Percentiles rank a stretch among this genome's conserved stretches.
These are phyloP conservation scores for Aix galericulata DNA, from an alignment of 2,113 vertebrate genomes.

Conservation along the genomic window DNA sequence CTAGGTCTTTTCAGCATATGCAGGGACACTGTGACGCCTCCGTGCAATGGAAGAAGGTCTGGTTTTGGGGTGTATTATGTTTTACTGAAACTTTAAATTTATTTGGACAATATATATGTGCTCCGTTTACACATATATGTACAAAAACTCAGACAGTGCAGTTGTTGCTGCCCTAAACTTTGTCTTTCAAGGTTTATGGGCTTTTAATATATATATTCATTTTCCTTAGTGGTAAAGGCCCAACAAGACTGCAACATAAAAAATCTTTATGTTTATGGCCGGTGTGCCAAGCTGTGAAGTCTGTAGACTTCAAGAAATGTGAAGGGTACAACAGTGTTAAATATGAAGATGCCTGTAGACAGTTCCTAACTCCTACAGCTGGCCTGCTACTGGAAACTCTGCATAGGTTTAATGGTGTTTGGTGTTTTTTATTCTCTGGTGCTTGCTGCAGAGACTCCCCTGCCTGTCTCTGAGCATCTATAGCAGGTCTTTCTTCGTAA, in stretches of 20 bases:
- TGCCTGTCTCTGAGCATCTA: not conserved
- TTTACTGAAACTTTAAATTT: not conserved
- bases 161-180: not conserved
- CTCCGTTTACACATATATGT: not conserved
- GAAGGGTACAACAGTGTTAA: not conserved
- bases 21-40: not conserved
- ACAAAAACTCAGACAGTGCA: not conserved
- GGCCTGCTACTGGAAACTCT: not conserved
- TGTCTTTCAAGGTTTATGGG: not conserved
- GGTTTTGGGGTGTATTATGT: not conserved
- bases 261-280: not conserved
- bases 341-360: not conserved
- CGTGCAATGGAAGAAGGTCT: not conserved
- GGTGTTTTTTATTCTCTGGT: not conserved
- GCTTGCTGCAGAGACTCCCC: not conserved
- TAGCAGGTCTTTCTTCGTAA: not conserved
- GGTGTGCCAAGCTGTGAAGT: not conserved
- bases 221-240: not conserved
- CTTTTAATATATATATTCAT: not conserved
- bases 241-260: not conserved
- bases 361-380: not conserved
- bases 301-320: not conserved
- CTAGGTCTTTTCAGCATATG: slow-evolving; percentile 51
- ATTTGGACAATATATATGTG: not conserved
- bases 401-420: not conserved